Conservation (phyloP, 1,140 invertebrate genomes). For the Drosophila arizonae region DNA sequence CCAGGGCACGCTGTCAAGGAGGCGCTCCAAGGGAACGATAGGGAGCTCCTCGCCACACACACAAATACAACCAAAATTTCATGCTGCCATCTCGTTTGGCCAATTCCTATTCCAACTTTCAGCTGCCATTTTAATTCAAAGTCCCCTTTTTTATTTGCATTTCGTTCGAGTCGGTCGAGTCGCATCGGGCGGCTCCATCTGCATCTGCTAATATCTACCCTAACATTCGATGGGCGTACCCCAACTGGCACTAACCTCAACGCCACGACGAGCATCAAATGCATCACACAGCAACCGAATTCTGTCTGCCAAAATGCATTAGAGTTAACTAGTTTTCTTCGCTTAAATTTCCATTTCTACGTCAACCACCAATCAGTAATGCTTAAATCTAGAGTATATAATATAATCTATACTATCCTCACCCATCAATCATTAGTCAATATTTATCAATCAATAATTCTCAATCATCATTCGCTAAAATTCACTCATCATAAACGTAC, state of each 20-base stretch:
- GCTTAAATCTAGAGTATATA: too few relatives aligned
- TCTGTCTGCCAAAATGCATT: neutral
- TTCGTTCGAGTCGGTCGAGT: slow-evolving; percentile 34
- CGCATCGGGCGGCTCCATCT: slow-evolving; percentile 11
- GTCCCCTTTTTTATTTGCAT: slow-evolving; percentile 67
- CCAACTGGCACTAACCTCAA: neutral
- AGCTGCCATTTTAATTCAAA: slow-evolving; percentile 44
- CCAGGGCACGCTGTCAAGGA: slow-evolving; percentile 40
- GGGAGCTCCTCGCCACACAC: slow-evolving; percentile 17
- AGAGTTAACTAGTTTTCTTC: neutral
- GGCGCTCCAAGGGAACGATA: slow-evolving; percentile 13
- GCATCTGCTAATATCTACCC: neutral
- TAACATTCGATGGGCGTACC: slow-evolving; percentile 1
- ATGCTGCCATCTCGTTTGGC: slow-evolving; percentile 62
- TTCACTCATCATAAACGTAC: too few relatives aligned
- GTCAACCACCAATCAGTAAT: too few relatives aligned
- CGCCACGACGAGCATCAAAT: too few relatives aligned
- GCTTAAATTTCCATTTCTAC: too few relatives aligned
- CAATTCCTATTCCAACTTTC: slow-evolving; percentile 66
- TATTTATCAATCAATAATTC: too few relatives aligned
- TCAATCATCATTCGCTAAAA: too few relatives aligned
- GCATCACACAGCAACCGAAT: neutral
- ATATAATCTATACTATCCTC: too few relatives aligned
- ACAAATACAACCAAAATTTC: slow-evolving; percentile 65
- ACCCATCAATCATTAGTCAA: too few relatives aligned